phyloP scores from a whole-genome alignment of 92 coral and sea anemone species.

The Zoanthus sansibaricus region DNA sequence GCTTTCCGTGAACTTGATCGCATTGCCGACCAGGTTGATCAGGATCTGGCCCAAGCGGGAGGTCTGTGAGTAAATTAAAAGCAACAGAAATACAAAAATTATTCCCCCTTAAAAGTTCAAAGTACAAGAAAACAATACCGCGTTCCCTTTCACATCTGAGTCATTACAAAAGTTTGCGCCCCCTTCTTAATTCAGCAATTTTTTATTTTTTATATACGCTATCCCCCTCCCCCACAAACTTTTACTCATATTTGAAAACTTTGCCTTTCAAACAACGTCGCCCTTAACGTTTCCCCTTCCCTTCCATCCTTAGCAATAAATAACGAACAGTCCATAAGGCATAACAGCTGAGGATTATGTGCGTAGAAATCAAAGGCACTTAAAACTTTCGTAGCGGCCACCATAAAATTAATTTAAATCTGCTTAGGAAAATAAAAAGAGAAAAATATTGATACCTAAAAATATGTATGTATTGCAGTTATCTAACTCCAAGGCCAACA shows the following conservation, averaged over 20 bases:
- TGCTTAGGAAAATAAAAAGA: background rate
- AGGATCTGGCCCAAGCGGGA: too few relatives aligned
- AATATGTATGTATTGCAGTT: constrained; percentile 14
- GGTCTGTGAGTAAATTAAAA: constrained; percentile 4
- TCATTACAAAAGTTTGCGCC: constrained; percentile 2
- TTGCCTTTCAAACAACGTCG: background rate
- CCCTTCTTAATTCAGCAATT: background rate
- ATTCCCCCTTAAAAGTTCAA: background rate
- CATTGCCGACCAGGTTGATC: too few relatives aligned
- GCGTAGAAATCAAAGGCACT: background rate
- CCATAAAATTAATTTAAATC: background rate
- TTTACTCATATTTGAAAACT: background rate
- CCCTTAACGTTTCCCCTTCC: background rate
- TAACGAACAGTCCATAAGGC: background rate
- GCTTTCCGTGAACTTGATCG: too few relatives aligned
- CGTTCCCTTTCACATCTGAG: constrained; percentile 4
- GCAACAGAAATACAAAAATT: constrained; percentile 18
- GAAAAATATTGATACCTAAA: background rate
- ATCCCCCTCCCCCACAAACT: constrained; percentile 1
- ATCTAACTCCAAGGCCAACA: constrained; percentile 20
- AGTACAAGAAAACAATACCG: constrained; percentile 11
- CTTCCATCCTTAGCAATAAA: constrained; percentile 1
- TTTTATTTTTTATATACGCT: too few relatives aligned
- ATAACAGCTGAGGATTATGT: background rate
- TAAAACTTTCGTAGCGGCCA: background rate